These are phyloP conservation scores for Anneissia japonica DNA, from an alignment of 35 echinoderm and acorn worm species.

Conservation along the genomic window DNA sequence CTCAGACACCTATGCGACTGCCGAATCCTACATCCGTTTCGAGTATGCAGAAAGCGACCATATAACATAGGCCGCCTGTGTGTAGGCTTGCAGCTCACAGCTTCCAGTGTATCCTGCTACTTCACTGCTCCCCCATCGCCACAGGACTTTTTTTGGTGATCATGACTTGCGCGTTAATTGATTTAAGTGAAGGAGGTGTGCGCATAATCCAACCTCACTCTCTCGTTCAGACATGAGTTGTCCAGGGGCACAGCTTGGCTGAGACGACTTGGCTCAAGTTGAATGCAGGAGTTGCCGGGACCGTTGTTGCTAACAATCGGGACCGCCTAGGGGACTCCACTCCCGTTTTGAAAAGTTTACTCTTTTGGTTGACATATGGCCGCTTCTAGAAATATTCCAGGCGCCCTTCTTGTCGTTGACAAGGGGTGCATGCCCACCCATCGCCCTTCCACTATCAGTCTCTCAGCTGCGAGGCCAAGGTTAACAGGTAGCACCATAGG, in stretches of 20 bases:
- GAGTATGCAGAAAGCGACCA: not conserved
- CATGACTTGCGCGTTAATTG: not conserved
- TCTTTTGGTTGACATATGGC: too few relatives aligned
- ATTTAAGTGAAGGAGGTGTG: constrained; percentile 20
- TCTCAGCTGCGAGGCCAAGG: too few relatives aligned
- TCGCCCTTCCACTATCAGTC: too few relatives aligned
- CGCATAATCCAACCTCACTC: constrained; percentile 23
- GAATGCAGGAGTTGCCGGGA: too few relatives aligned
- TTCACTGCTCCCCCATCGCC: constrained; percentile 31
- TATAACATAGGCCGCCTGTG: constrained; percentile 41
- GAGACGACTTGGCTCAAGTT: not conserved
- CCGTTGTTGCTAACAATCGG: too few relatives aligned
- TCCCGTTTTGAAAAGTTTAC: too few relatives aligned
- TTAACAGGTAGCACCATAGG: too few relatives aligned
- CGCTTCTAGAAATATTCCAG: too few relatives aligned
- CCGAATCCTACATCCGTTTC: constrained; percentile 2
- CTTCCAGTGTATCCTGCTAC: constrained; percentile 35
- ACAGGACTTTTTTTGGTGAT: constrained; percentile 57
- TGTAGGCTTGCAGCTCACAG: constrained; percentile 23
- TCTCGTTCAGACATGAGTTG: not conserved
- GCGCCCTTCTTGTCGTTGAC: too few relatives aligned
- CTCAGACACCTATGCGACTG: constrained; percentile 34
- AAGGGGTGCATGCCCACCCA: too few relatives aligned
- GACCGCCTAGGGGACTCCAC: too few relatives aligned
- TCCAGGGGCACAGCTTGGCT: constrained; percentile 18